Base-by-base conservation (phyloP, 2,797 vertebrate genomes). In the Intellagama lesueurii region DNA sequence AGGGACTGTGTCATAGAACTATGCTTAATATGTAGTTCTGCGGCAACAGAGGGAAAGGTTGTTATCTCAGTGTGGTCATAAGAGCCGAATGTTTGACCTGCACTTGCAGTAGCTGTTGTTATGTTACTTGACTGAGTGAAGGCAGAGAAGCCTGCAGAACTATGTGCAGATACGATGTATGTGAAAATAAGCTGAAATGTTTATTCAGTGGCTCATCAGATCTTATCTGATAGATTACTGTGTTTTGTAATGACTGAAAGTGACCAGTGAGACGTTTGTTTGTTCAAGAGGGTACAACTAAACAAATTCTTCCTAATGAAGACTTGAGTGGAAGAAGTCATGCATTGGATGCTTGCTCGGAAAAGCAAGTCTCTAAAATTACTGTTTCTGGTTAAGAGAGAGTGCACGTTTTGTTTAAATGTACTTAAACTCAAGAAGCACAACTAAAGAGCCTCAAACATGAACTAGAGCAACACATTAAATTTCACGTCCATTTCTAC, bases 181-280 rank as follows among this genome's bases (percentile, higher is more conserved):
- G 56, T 47, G 68, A 81, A 32, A 49, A 88, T 83, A 83, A 77
- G 5, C 44, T 77, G n/a, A 77, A 88, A 88, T 88, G 16, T 77
- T 83, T 40, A 68, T 30, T 60, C 30, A 1, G 12, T 73, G 22
- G 52, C 6, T 78, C n/a, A 30, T 77, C 77, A 83, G 40, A 77
- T 35, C 81, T 77, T 40, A 28, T 4, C 69, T n/a, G 32, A 17
- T 87, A 17, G 64, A 8, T 30, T 86, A 26, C 40, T 28, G 56
- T 69, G 52, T 14, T 72, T 73, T 73, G 5, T 73, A 73, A 73
- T n/a, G 6, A 49, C 35, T 19, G 47, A 80, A 70, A 35, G 44
- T 70, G 70, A 56, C 28, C 64, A 79, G 68, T 28, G 78, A 22
- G 52, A 73, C 70, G 60, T 32, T 35, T 75, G 68, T 73, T 44